These are phyloP conservation scores for Apeira syringaria DNA, from an alignment of 2,888 invertebrate genomes.

Conservation along the genomic window DNA sequence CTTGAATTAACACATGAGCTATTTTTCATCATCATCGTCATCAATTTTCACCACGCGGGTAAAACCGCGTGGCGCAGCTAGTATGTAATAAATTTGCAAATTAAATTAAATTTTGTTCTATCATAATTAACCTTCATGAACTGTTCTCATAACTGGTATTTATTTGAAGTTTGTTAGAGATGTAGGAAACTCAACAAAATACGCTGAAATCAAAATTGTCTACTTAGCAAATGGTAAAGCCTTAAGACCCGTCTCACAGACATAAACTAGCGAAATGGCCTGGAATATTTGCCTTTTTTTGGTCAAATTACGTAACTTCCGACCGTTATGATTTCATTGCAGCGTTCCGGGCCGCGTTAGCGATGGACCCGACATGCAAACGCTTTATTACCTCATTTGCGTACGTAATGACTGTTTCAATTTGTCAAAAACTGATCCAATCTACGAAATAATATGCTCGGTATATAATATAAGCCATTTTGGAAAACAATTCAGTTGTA, in stretches of 20 bases:
- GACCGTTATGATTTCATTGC: slow-evolving; percentile 69
- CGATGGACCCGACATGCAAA: slow-evolving; percentile 37
- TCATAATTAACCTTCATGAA: too few species aligned
- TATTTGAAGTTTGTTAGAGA: too few species aligned
- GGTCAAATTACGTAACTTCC: slow-evolving; percentile 71
- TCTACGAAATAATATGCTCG: slow-evolving; percentile 34
- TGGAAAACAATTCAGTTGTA: slow-evolving; percentile 46
- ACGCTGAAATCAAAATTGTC: too few species aligned
- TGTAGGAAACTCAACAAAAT: too few species aligned
- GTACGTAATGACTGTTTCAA: slow-evolving; percentile 25
- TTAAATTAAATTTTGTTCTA: too few species aligned
- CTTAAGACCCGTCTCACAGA: slow-evolving; percentile 70
- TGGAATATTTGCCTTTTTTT: slow-evolving; percentile 72
- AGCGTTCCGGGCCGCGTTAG: slow-evolving; percentile 40
- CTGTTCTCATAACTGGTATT: too few species aligned
- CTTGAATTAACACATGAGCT: too few species aligned
- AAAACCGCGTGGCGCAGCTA: too few species aligned
- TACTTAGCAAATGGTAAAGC: too few species aligned
- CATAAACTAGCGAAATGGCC: slow-evolving; percentile 73
- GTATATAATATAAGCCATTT: slow-evolving; percentile 46
- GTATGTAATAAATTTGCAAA: too few species aligned
- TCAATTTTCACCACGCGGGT: too few species aligned
- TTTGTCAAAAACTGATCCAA: slow-evolving; percentile 31
- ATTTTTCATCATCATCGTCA: too few species aligned
- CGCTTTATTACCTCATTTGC: slow-evolving; percentile 39